These are phyloP conservation scores for Zeugodacus cucurbitae DNA, from an alignment of 1,140 invertebrate species.

Conservation along the genomic window DNA sequence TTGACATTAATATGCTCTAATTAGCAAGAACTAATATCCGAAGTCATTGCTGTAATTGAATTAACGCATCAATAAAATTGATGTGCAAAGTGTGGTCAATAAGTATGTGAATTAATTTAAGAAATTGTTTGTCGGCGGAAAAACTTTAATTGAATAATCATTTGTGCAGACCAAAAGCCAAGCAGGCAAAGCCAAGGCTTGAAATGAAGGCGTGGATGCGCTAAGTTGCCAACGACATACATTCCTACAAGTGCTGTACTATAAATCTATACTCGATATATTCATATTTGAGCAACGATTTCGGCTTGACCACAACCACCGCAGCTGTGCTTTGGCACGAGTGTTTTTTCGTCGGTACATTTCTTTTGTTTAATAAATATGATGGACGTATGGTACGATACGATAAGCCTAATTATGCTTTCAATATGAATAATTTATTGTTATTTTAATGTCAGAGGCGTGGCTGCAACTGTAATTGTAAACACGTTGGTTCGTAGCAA, in stretches of 20 bases:
- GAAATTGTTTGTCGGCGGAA: neutral
- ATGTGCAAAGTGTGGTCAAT: neutral
- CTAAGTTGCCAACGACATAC: neutral
- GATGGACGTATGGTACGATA: conserved; percentile 22
- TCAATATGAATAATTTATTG: conserved; percentile 41
- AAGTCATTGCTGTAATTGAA: neutral
- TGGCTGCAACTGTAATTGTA: neutral
- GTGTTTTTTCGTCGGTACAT: neutral
- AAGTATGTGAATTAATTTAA: neutral
- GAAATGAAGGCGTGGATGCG: neutral
- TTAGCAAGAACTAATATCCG: neutral
- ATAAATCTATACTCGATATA: neutral
- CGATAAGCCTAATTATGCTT: conserved; percentile 39
- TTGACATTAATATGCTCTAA: neutral
- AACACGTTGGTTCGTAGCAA: neutral
- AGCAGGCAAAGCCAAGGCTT: neutral
- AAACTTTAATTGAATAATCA: conserved; percentile 36
- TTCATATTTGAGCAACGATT: neutral
- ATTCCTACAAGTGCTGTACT: neutral
- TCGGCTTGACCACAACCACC: neutral
- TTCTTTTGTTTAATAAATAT: conserved; percentile 11
- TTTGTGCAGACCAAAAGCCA: neutral
- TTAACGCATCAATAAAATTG: neutral
- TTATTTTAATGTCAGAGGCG: conserved; percentile 26
- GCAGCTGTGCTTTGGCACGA: conserved; percentile 14